These are phyloP conservation scores for Tanaodytes sp. DNA, from an alignment of 2,888 invertebrate species.

Conservation along the genomic window DNA sequence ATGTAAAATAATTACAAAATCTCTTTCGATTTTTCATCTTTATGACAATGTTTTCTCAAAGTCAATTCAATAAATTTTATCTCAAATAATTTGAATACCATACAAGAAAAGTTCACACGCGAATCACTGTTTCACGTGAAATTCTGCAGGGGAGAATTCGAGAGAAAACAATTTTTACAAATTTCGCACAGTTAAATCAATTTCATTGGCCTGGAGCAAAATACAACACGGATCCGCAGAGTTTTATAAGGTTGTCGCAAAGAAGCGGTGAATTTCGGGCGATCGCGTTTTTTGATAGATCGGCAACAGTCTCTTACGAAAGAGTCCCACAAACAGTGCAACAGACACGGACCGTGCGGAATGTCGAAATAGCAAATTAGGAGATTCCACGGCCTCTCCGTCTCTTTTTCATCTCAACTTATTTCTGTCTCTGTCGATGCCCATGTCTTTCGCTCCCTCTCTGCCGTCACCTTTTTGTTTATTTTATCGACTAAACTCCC, in stretches of 20 bases:
- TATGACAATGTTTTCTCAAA: no score
- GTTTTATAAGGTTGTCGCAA: constrained; percentile 40
- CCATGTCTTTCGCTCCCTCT: constrained; percentile 44
- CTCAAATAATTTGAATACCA: no score
- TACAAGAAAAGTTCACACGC: no score
- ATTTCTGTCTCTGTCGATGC: constrained; percentile 43
- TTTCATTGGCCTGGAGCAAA: constrained; percentile 35
- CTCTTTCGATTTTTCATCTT: no score
- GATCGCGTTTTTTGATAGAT: constrained; percentile 70
- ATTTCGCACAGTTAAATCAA: constrained; percentile 44
- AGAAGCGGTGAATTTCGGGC: constrained; percentile 59
- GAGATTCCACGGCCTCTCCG: constrained; percentile 66
- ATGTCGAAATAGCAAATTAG: constrained; percentile 72
- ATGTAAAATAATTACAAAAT: no score
- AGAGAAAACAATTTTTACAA: constrained; percentile 34
- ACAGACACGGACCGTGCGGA: constrained; percentile 65
- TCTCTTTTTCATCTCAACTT: constrained; percentile 55
- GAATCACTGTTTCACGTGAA: neutral
- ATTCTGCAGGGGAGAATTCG: neutral
- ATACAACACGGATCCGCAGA: constrained; percentile 36
- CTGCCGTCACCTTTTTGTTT: constrained; percentile 25
- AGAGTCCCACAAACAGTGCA: constrained; percentile 66
- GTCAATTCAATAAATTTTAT: no score
- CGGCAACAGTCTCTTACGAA: constrained; percentile 63
- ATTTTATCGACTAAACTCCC: constrained; percentile 43